These are phyloP conservation scores for Microtus pennsylvanicus DNA, from an alignment of 2,113 vertebrate species.

Conservation along the genomic window DNA sequence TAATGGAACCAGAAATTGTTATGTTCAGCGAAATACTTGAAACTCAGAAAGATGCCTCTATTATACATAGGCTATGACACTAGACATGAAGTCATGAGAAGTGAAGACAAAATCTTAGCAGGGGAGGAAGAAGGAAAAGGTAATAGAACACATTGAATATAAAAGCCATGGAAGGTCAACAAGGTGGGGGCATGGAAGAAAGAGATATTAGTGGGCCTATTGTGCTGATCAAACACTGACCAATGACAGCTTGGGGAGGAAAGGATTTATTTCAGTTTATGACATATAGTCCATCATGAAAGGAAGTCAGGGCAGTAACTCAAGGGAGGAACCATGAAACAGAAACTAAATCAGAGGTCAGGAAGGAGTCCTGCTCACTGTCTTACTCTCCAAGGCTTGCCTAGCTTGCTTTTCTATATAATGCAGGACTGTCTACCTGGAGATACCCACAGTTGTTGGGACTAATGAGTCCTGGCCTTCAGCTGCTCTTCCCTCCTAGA, in stretches of 20 bases:
- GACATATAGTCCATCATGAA: background rate
- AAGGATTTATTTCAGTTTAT: background rate
- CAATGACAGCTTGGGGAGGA: background rate
- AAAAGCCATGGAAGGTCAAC: background rate
- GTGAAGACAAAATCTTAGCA: background rate
- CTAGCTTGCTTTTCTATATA: background rate
- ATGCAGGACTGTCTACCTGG: no score
- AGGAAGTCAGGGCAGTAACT: background rate
- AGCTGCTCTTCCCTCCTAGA: no score
- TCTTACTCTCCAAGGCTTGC: background rate
- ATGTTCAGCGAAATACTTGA: background rate
- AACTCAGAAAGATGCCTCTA: background rate
- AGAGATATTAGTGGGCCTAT: background rate
- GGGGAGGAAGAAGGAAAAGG: background rate
- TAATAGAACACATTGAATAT: background rate
- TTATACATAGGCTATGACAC: background rate
- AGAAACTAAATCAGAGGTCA: background rate
- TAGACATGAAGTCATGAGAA: background rate
- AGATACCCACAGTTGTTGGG: background rate
- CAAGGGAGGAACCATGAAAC: background rate
- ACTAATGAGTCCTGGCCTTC: no score
- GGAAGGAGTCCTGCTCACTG: background rate
- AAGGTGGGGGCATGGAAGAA: background rate
- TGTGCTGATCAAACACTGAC: background rate
- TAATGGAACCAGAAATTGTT: background rate